Percentiles rank a stretch among this genome's conserved stretches.
Conservation (phyloP, 2,797 vertebrate species). For the Malurus leucopterus region DNA sequence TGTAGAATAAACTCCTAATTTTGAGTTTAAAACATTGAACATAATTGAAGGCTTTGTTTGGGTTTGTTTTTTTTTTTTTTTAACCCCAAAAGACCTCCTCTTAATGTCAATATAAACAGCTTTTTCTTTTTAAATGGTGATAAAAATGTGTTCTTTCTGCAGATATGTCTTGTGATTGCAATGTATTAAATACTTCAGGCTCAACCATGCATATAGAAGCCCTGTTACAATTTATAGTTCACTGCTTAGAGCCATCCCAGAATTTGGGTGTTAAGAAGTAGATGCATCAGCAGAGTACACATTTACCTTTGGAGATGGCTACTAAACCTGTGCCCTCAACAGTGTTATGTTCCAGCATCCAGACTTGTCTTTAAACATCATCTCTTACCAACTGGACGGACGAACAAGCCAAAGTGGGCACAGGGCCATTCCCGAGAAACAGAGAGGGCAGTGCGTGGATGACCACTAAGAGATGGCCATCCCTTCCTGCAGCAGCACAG, state of each 20-base stretch:
- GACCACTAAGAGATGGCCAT: neutral
- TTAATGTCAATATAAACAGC: neutral
- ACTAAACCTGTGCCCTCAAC: neutral
- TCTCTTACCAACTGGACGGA: neutral
- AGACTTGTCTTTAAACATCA: neutral
- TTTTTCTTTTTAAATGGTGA: neutral
- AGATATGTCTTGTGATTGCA: neutral
- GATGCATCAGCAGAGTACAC: neutral
- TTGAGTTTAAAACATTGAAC: neutral
- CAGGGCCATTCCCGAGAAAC: neutral
- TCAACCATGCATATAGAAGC: neutral
- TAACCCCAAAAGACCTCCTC: neutral
- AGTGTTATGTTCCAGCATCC: neutral
- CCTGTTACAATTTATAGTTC: neutral
- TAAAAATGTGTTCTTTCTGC: neutral
- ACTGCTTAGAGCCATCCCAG: neutral
- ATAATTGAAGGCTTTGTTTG: neutral
- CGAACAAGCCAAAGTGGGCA: neutral
- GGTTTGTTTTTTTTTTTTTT: neutral
- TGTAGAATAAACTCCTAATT: neutral
- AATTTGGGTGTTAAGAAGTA: neutral
- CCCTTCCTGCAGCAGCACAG: neutral
- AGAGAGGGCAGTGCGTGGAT: accelerated
- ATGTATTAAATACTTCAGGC: neutral
- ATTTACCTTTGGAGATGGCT: neutral